Evolutionary conservation across 2,113 vertebrate species (phyloP).

Genomic region (Ophthalmolycus amberensis): DNA sequence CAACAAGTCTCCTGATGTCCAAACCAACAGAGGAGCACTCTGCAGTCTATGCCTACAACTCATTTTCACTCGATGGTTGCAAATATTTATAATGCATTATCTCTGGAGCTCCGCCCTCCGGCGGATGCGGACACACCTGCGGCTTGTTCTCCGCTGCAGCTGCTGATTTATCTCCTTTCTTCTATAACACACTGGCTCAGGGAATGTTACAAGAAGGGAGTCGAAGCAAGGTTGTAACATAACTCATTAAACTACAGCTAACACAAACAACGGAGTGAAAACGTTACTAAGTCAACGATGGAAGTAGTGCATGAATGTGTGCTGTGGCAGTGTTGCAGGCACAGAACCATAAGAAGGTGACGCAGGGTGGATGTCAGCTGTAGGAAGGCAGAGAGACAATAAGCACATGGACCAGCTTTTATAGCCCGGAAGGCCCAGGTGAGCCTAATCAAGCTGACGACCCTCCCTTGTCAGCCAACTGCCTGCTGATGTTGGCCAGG

Average conservation of each 20-base stretch:
- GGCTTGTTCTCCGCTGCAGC: neutral
- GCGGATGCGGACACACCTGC: too few relatives aligned
- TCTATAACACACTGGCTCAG: neutral
- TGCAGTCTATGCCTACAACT: neutral
- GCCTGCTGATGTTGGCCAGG: neutral
- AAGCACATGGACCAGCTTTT: neutral
- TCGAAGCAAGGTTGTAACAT: neutral
- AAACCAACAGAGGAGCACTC: neutral
- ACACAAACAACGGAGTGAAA: too few relatives aligned
- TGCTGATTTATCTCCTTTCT: neutral
- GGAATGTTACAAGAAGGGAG: too few relatives aligned
- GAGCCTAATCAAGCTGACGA: too few relatives aligned
- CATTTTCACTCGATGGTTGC: neutral
- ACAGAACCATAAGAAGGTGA: too few relatives aligned
- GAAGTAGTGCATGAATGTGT: neutral
- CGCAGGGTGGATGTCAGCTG: too few relatives aligned
- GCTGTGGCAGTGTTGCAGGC: too few relatives aligned
- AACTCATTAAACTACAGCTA: neutral
- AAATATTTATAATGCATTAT: neutral
- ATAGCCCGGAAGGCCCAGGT: too few relatives aligned
- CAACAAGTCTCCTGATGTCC: neutral
- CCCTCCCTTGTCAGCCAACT: too few relatives aligned
- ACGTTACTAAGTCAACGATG: too few relatives aligned
- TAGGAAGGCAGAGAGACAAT: neutral
- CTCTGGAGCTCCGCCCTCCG: neutral